Base-by-base conservation (phyloP, 2,113 vertebrate species). In the Cynoglossus semilaevis region DNA sequence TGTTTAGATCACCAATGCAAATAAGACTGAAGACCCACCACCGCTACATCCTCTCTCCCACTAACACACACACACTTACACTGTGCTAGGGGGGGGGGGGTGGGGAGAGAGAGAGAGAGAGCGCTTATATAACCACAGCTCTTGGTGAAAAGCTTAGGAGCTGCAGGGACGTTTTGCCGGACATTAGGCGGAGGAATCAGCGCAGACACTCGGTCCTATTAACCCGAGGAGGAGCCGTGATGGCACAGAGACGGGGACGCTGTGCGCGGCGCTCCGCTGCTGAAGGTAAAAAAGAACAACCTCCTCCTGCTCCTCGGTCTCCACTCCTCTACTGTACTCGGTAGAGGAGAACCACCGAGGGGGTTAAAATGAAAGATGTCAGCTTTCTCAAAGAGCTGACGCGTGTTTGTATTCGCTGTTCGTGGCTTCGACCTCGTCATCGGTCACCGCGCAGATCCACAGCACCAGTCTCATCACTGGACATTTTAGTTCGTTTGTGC, bases 1-100 rank as follows among this genome's bases (percentile, higher is more conserved):
- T 76, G 77, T 61, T 69, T 19, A 63, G 55, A 86, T 83, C 84
- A 67, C 81, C 78, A 76, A 88, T 87, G 84, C 84, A 87, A 87
- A 89, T 87, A 54, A 82, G 74, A 80, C 40, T 49, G 45, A 59
- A 36, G 46, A 47, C 51, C 56, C 63, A 56, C 18, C 12, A 7
- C 19, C 19, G 34, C 50, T 48, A 12, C 53, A 36, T 36, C 56
- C 22, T 9, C 68, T 35, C 41, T 7, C 54, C 13, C 63, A n/a
- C 45, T 10, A 22, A 37, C 52, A 46, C 52, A 50, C 67, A 22
- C 63, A 50, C 58, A 36, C 76, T 40, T 56, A 51, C 37, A 41
- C 50, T 44, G 68, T 34, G 19, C 37, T 55, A 43, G 60, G 48
- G 55, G 62, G 51, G 62, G 44, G 61, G 58, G 47, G 47, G 40